These are phyloP conservation scores for Sinosuthora webbiana DNA, from an alignment of 2,113 vertebrate genomes.

Conservation along the genomic window DNA sequence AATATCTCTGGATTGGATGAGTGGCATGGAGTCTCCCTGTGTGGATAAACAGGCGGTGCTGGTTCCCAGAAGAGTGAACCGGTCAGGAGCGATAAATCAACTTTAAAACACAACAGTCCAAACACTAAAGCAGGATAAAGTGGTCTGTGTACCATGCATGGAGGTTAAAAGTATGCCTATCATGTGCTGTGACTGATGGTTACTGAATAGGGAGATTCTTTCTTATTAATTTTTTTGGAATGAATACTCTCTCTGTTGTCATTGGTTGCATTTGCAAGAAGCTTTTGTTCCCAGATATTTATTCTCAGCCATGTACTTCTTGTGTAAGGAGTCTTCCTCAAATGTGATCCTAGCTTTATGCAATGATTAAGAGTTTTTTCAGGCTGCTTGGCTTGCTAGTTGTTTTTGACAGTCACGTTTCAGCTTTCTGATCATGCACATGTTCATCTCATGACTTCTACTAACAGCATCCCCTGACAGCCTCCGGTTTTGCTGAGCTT, in stretches of 20 bases:
- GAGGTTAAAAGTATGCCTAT: not conserved
- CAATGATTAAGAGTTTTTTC: not conserved
- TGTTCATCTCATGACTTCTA: not conserved
- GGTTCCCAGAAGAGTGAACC: not conserved
- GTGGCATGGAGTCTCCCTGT: not conserved
- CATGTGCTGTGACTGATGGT: not conserved
- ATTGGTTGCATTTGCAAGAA: not conserved
- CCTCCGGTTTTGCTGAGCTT: not conserved
- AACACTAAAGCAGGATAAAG: not conserved
- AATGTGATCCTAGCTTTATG: not conserved
- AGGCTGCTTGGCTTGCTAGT: not conserved
- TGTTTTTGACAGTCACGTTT: not conserved
- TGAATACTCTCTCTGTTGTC: not conserved
- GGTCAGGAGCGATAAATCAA: not conserved
- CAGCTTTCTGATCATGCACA: not conserved
- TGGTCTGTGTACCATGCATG: not conserved
- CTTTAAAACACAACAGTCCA: not conserved
- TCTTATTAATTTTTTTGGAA: not conserved
- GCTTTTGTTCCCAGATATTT: not conserved
- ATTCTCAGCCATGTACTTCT: not conserved
- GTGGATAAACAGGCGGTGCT: not conserved
- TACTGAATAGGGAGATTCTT: not conserved
- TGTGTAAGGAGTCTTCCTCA: not conserved
- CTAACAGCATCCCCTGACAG: not conserved
- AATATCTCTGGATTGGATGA: not conserved